These are phyloP conservation scores for Tauraco erythrolophus DNA, from an alignment of 2,113 vertebrate species.

Conservation along the genomic window DNA sequence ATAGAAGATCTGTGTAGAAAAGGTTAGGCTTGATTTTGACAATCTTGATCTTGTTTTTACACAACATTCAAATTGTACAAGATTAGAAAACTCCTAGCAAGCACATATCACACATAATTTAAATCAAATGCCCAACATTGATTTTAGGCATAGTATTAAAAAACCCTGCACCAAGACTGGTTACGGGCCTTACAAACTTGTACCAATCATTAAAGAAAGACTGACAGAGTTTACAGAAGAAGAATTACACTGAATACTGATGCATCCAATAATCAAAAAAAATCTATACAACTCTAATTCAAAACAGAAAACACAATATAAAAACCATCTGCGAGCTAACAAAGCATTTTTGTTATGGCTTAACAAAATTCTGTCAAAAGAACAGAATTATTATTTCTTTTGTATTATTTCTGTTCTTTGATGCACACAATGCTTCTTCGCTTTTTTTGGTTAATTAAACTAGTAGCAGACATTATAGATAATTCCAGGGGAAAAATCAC, in stretches of 20 bases:
- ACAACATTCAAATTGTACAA: rapidly evolving
- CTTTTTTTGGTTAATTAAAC: neutral
- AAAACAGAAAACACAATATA: neutral
- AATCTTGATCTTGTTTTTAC: neutral
- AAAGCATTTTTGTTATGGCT: neutral
- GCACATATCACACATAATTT: neutral
- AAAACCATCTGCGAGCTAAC: neutral
- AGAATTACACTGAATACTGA: neutral
- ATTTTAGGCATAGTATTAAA: neutral
- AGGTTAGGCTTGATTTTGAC: neutral
- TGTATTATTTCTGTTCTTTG: neutral
- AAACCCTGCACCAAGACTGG: neutral
- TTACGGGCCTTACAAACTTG: neutral
- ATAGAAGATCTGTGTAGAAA: neutral
- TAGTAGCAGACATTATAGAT: neutral
- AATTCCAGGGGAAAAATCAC: neutral
- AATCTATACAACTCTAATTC: neutral
- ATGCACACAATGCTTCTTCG: neutral
- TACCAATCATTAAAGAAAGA: neutral
- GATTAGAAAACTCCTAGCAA: neutral
- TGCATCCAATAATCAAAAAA: neutral
- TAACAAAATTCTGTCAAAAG: neutral
- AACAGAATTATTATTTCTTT: neutral
- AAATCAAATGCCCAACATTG: neutral
- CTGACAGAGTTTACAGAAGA: neutral